Conservation (phyloP, 2,797 vertebrate species). For the Periparus ater region DNA sequence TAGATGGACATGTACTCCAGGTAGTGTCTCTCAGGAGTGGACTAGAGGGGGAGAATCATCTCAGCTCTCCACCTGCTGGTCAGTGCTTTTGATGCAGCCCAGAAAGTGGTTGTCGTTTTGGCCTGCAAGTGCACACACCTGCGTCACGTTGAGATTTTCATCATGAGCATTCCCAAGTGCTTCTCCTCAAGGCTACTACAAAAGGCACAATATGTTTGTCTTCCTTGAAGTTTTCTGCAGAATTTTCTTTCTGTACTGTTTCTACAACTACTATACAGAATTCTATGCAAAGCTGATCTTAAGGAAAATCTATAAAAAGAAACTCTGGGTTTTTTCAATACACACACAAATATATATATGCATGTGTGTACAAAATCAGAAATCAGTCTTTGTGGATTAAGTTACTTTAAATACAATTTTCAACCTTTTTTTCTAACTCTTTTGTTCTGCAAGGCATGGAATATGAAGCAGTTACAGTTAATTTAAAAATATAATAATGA, state of each 20-base stretch:
- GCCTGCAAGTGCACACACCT: neutral
- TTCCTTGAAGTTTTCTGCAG: neutral
- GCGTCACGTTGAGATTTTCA: neutral
- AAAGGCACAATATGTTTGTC: neutral
- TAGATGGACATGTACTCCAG: neutral
- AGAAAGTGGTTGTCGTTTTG: neutral
- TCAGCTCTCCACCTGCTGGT: accelerated
- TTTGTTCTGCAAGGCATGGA: neutral
- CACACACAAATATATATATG: neutral
- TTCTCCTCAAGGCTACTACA: neutral
- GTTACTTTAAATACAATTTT: neutral
- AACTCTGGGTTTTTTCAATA: accelerated
- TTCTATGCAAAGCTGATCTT: accelerated
- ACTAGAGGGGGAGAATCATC: neutral
- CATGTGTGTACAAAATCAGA: neutral
- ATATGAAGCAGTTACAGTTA: neutral
- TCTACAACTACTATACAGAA: neutral
- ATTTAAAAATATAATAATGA: neutral
- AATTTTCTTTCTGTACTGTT: neutral
- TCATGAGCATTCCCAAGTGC: neutral
- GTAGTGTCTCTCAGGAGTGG: neutral
- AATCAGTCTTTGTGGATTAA: neutral
- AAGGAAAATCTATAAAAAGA: neutral
- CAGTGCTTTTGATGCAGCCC: neutral
- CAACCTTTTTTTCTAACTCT: neutral